A percentile compares a stretch with the other conserved stretches of the same genome.
These are phyloP conservation scores for Paracanthobrama guichenoti DNA, from an alignment of 2,113 vertebrate species.

Conservation along the genomic window DNA sequence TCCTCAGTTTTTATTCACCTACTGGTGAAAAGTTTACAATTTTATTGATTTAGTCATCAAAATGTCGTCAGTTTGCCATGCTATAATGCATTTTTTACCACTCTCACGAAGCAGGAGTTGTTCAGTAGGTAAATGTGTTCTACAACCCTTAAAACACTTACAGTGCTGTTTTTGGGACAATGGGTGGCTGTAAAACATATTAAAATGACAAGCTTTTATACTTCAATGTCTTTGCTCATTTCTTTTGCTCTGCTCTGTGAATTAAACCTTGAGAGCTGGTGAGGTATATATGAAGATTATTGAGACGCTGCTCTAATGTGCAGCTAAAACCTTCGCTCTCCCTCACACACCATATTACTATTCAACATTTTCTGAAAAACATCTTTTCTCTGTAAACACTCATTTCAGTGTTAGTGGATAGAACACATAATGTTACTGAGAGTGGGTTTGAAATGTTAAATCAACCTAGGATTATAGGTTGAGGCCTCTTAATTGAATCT, in stretches of 20 bases:
- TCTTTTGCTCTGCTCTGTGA: slow-evolving; percentile 26
- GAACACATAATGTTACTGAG: slow-evolving; percentile 18
- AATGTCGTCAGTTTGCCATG: slow-evolving; percentile 59
- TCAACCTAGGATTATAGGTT: slow-evolving; percentile 32
- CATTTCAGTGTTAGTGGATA: neutral
- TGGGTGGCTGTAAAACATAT: slow-evolving; percentile 69
- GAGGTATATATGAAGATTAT: slow-evolving; percentile 31
- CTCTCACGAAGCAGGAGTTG: slow-evolving; percentile 59
- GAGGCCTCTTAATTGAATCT: neutral
- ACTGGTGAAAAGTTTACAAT: slow-evolving; percentile 39
- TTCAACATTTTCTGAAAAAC: slow-evolving; percentile 38
- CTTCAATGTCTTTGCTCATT: slow-evolving; percentile 47
- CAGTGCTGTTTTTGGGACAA: slow-evolving; percentile 62
- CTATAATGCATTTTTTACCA: slow-evolving; percentile 53
- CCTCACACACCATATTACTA: neutral
- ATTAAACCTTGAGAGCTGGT: slow-evolving; percentile 26
- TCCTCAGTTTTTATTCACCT: slow-evolving; percentile 25
- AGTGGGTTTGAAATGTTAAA: slow-evolving; percentile 33
- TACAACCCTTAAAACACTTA: slow-evolving; percentile 63
- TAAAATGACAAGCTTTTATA: slow-evolving; percentile 75
- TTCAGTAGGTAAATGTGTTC: slow-evolving; percentile 71
- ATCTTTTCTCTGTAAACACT: slow-evolving; percentile 39
- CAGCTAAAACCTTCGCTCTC: neutral
- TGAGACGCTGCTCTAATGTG: slow-evolving; percentile 18
- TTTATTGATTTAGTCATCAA: slow-evolving; percentile 44